phyloP scores from a whole-genome alignment of 2,888 invertebrate species.

The Schrankia costaestrigalis region DNA sequence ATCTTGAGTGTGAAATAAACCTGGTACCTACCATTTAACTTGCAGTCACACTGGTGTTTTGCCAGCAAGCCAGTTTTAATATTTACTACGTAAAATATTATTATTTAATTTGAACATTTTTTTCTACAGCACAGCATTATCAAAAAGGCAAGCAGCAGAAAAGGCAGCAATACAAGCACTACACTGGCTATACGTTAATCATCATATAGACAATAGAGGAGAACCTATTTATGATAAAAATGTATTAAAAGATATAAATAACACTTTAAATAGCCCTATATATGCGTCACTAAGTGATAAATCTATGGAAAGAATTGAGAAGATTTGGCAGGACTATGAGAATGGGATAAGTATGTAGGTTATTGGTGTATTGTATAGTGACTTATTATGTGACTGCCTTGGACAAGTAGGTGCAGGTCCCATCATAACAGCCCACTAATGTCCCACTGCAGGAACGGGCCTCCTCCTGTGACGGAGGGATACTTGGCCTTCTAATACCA shows the following conservation, averaged over 20 bases:
- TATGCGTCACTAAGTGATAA: constrained; percentile 49
- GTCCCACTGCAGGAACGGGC: too few species aligned
- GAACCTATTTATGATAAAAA: constrained; percentile 69
- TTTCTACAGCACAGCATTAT: constrained; percentile 59
- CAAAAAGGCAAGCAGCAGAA: constrained; percentile 77
- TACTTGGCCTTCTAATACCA: too few species aligned
- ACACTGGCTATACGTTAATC: constrained; percentile 72
- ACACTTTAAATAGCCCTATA: constrained; percentile 49
- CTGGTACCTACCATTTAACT: too few species aligned
- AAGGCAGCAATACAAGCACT: constrained; percentile 78
- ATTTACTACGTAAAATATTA: background rate
- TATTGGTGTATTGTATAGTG: constrained; percentile 1
- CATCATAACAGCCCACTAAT: too few species aligned
- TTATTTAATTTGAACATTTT: background rate
- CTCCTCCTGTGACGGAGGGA: too few species aligned
- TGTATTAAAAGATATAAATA: constrained; percentile 53
- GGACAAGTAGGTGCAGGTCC: too few species aligned
- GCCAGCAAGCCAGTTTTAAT: background rate
- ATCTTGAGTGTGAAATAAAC: too few species aligned
- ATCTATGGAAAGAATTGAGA: constrained; percentile 56
- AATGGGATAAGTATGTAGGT: constrained; percentile 65
- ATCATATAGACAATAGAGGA: constrained; percentile 69
- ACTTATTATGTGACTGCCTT: background rate
- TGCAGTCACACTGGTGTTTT: too few species aligned
- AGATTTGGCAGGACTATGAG: constrained; percentile 67